Evolutionary conservation across 2,113 vertebrate species (phyloP), one percentile per base, ranked within the genome.

Genomic region (Siniperca chuatsi): DNA sequence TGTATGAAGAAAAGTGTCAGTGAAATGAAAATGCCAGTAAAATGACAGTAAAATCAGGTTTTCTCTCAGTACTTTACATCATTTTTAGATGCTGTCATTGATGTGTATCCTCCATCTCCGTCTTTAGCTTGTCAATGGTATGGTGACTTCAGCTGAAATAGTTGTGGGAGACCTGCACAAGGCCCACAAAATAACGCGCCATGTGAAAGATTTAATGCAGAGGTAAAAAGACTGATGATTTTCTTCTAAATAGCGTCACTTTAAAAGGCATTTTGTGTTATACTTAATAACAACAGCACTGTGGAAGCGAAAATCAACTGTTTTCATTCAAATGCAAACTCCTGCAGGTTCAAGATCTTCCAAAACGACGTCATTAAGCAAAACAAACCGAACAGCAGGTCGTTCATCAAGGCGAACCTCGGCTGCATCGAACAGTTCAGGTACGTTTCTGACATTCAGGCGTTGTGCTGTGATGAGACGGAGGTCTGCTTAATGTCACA

Each of bases 371-470:
- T 97, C 71, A 94, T 96, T 58, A 96, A 94, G 84, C 95, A 86
- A 69, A 95, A 92, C 75, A 91, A 92, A 35, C 15, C 0, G 1
- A 87, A 96, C 86, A 96, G 94, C 81, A 94, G 79, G 46, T 86
- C 94, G 1, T 85, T 95, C 5, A 15, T 97, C 46, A 97, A 97
- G 35, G 96, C 97, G 13, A 96, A 95, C 81, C 94, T 98, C 52
- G 94, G 93, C 92, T 97, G 92, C 66, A 93, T 97, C n/a, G 35
- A 91, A 62, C 85, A 96, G 83, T 95, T 99, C 91, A 94, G 95
- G 98, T 99, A 79, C 82, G 88, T 69, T 42, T 87, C 5, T 23
- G 18, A 73, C 29, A 10, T 37, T 44, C 9, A 10, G 29, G 10
- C 2, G 1, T 18, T 20, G 13, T 37, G 42, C 0, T 6, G 21